phyloP scores from a whole-genome alignment of 2,113 vertebrate genomes.

The Asarcornis scutulata region DNA sequence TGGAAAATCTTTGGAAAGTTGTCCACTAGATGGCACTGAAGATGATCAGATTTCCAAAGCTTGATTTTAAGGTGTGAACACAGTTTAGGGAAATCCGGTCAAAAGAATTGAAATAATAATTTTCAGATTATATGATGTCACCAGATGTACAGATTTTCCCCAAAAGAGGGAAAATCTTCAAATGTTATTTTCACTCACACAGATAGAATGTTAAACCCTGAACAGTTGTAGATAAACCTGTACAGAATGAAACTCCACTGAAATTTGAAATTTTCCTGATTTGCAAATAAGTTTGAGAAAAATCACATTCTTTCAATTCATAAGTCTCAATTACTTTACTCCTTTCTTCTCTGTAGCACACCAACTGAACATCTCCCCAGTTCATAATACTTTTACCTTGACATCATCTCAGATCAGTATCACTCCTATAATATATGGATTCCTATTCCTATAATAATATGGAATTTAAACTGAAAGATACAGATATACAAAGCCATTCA shows the following conservation, averaged over 20 bases:
- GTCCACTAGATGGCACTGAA: constrained; percentile 60
- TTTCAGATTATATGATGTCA: neutral
- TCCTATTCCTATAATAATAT: neutral
- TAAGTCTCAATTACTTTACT: neutral
- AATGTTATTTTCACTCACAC: neutral
- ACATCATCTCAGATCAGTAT: neutral
- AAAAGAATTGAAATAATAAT: neutral
- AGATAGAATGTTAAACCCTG: neutral
- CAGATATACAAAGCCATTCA: neutral
- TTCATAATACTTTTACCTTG: neutral
- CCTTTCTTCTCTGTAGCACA: neutral
- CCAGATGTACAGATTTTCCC: neutral
- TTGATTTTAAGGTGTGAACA: neutral
- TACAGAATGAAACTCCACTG: neutral
- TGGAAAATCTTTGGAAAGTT: rapidly evolving
- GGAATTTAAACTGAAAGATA: neutral
- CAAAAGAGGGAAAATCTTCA: neutral
- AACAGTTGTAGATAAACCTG: neutral
- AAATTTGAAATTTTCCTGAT: neutral
- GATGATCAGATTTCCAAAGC: neutral
- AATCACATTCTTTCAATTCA: neutral
- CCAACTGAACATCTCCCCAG: neutral
- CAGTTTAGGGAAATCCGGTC: neutral
- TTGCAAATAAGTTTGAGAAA: neutral
- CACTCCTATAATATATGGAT: neutral